Evolutionary conservation across 2,888 invertebrate genomes (phyloP).

Genomic region (Zootermopsis nevadensis): DNA sequence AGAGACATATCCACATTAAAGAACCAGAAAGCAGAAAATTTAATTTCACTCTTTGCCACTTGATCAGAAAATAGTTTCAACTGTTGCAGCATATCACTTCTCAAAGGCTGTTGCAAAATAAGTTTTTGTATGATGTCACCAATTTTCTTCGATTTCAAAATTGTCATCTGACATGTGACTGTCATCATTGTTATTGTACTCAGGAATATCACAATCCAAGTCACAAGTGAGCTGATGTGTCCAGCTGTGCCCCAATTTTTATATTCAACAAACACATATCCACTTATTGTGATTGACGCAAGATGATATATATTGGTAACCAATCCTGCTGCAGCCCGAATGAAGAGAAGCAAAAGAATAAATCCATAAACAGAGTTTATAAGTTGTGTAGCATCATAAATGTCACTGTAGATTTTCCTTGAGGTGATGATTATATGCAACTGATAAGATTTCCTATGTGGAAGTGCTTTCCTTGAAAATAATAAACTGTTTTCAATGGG

Average conservation of each 20-base stretch:
- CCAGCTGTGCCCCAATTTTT: not conserved
- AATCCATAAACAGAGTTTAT: not conserved
- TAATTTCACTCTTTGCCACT: not conserved
- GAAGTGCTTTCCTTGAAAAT: no score
- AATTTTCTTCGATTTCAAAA: not conserved
- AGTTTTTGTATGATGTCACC: not conserved
- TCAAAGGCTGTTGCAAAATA: not conserved
- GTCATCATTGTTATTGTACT: not conserved
- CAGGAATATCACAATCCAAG: not conserved
- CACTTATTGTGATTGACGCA: not conserved
- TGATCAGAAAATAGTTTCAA: not conserved
- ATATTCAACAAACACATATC: not conserved
- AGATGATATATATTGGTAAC: not conserved
- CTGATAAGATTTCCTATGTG: no score
- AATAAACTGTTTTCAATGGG: no score
- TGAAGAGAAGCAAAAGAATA: not conserved
- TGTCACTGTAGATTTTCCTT: not conserved
- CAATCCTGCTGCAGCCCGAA: not conserved
- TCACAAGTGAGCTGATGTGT: not conserved
- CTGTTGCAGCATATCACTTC: not conserved
- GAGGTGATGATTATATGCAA: no score
- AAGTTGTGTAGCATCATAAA: not conserved
- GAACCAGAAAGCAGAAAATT: not conserved
- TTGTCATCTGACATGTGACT: not conserved
- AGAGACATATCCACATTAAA: constrained; percentile 6